Evolutionary conservation across 2,113 vertebrate species (phyloP).

Genomic region (Periophthalmodon schlosseri): DNA sequence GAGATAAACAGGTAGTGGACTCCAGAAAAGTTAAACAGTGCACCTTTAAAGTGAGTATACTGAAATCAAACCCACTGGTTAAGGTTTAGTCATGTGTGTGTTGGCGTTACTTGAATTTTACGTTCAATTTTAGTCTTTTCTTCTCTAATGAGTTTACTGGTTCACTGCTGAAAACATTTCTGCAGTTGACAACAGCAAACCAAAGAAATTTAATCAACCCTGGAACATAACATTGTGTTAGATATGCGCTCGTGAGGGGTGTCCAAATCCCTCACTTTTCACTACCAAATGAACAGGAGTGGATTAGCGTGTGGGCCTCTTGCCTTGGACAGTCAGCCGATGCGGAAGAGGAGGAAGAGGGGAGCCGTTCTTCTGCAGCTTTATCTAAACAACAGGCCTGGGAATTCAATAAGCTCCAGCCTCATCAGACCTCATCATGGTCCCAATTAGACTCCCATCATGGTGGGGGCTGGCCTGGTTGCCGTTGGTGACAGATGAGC

Average conservation of each 20-base stretch:
- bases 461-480: slow-evolving; percentile 61
- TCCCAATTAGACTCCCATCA: slow-evolving; percentile 65
- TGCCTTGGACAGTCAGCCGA: too few relatives aligned
- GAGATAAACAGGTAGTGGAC: too few relatives aligned
- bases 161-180: not conserved
- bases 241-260: slow-evolving; percentile 25
- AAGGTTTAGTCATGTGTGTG: too few relatives aligned
- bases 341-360: slow-evolving; percentile 64
- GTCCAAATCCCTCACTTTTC: slow-evolving; percentile 54
- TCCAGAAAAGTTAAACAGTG: too few relatives aligned
- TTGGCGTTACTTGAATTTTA: too few relatives aligned
- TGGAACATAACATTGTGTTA: slow-evolving; percentile 54
- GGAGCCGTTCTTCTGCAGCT: slow-evolving; percentile 53
- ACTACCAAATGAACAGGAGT: slow-evolving; percentile 33
- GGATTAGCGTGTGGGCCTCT: too few relatives aligned
- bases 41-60: too few relatives aligned
- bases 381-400: slow-evolving; percentile 69
- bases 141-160: not conserved
- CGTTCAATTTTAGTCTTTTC: not conserved
- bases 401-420: slow-evolving; percentile 72
- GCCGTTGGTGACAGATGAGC: slow-evolving; percentile 66
- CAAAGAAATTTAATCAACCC: not conserved
- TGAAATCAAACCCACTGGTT: too few relatives aligned
- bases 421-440: slow-evolving; percentile 75
- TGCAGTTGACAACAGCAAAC: not conserved